phyloP scores from a whole-genome alignment of 2,113 vertebrate species.

The Eublepharis macularius region DNA sequence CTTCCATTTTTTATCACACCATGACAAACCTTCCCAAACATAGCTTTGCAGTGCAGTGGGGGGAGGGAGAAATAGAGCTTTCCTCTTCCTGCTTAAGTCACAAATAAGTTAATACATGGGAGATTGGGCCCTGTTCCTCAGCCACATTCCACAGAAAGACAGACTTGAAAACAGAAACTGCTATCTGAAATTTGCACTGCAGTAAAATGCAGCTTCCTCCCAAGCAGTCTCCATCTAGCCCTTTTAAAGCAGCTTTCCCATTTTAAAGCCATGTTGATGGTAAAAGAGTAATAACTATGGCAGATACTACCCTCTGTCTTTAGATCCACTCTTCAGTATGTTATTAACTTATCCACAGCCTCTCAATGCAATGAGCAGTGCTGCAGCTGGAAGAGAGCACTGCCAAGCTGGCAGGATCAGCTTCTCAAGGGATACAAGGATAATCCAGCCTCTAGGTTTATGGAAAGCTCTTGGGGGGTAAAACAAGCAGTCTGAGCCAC shows the following conservation, averaged over 20 bases:
- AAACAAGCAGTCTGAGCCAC: conserved; percentile 50
- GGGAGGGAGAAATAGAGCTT: conserved; percentile 2
- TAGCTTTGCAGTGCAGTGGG: not conserved
- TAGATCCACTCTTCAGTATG: conserved; percentile 40
- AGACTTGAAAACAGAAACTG: conserved; percentile 14
- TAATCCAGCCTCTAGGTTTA: conserved; percentile 51
- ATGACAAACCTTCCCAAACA: not conserved
- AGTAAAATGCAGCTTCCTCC: conserved; percentile 17
- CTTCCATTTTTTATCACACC: not conserved
- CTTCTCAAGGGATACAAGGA: conserved; percentile 47
- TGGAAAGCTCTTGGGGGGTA: conserved; percentile 51
- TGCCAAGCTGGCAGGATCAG: conserved; percentile 51
- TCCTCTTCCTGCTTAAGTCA: not conserved
- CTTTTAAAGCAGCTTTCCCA: conserved; percentile 51
- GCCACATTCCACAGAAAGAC: rapidly evolving
- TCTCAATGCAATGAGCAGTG: conserved; percentile 22
- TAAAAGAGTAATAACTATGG: conserved; percentile 58
- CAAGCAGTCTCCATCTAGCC: not conserved
- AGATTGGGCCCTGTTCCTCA: not conserved
- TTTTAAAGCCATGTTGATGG: conserved; percentile 59
- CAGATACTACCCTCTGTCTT: conserved; percentile 42
- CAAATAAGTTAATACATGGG: not conserved
- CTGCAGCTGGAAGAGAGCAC: conserved; percentile 19
- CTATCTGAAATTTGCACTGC: not conserved
- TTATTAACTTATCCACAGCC: conserved; percentile 59